Conservation (phyloP, 2,113 vertebrate species). For the Camarhynchus parvulus region DNA sequence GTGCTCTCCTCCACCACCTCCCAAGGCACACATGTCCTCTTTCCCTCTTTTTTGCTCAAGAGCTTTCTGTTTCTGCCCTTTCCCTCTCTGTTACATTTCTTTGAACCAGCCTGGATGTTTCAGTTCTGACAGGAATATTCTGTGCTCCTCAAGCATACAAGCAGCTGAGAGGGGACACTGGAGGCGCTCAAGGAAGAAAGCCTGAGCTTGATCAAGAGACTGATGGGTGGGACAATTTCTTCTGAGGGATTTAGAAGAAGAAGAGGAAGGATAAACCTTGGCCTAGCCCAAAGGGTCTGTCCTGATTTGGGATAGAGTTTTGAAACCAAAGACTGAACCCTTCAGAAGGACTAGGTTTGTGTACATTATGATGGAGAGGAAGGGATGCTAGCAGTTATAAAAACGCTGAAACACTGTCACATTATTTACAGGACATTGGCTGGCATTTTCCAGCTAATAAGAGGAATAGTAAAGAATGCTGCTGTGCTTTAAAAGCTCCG, state of each 20-base stretch:
- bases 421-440: neutral
- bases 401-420: neutral
- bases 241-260: neutral
- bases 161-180: neutral
- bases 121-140: neutral
- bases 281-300: neutral
- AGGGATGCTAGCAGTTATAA: neutral
- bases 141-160: neutral
- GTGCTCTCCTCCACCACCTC: neutral
- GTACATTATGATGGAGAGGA: neutral
- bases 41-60: neutral
- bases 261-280: neutral
- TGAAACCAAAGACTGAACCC: neutral
- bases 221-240: neutral
- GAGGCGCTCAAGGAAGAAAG: neutral
- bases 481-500: neutral
- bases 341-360: neutral
- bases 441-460: neutral
- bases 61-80: neutral
- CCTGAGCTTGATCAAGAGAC: neutral
- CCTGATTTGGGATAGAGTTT: neutral
- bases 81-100: neutral
- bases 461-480: neutral
- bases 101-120: neutral
- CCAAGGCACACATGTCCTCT: accelerated